Evolutionary conservation across 2,888 invertebrate genomes (phyloP), one percentile per base, ranked within the genome.

Genomic region (Chorisops tibialis): DNA sequence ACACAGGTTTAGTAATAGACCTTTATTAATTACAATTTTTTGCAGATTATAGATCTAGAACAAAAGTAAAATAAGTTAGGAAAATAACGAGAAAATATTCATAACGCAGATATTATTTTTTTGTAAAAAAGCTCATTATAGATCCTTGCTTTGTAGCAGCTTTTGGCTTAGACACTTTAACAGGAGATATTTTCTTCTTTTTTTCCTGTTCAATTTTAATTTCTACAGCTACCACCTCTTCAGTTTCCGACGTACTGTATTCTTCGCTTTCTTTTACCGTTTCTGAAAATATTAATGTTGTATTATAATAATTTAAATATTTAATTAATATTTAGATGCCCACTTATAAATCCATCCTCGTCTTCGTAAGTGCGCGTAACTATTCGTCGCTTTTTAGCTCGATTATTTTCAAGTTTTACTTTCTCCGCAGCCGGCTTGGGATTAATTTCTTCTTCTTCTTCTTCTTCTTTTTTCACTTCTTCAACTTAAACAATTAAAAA

Each of bases 291-390:
- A 38, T 35, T 21, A 19, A 2, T 14, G 41, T 16, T 12, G 4
- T 6, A 52, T 47, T 16, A 56, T 5, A 45, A 7, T 6, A 16
- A 35, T 38, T 6, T 5, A 19, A n/a, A 18, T 12, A n/a, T 11
- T 16, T 2, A 14, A 51, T 38, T 38, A 38, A 12, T 4, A 11
- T 16, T 22, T 7, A n/a, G 6, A 1, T 52, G 19, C 45, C 12
- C 43, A 56, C 56, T 56, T 24, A 56, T 56, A 16, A 56, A 56
- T 6, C 56, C 56, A 45, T 56, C 56, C 18, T 56, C 56, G 22
- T 56, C 56, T 30, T 56, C 56, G 21, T 56, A 56, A 0, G 56
- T 56, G 43, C 30, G 43, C 4, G 56, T 56, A 7, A 56, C 56
- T 7, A 56, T 30, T 1, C 56, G 56, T n/a, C 56, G 56, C 16